phyloP scores from a whole-genome alignment of 2,797 vertebrate genomes.

The Choloepus didactylus region DNA sequence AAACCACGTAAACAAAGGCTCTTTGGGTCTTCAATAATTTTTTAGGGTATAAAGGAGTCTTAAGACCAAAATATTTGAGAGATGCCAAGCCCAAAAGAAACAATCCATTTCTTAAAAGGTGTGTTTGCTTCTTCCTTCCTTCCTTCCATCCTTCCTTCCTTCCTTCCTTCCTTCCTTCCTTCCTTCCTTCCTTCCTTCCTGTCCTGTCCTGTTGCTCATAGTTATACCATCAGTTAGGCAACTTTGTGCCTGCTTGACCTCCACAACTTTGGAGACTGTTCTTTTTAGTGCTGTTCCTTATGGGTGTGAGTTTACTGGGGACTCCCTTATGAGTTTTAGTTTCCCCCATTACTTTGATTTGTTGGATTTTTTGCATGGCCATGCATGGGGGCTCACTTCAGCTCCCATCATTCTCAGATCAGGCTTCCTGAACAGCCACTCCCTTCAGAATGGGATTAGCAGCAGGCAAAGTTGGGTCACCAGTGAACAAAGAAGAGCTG shows the following conservation, averaged over 20 bases:
- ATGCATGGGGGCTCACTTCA: neutral
- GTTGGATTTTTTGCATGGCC: neutral
- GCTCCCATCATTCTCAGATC: neutral
- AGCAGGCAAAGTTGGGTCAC: neutral
- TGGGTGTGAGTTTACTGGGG: neutral
- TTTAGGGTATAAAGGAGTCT: neutral
- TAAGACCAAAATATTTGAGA: conserved; percentile 6
- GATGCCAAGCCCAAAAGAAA: neutral
- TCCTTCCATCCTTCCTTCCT: neutral
- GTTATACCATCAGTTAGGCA: neutral
- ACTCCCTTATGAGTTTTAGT: neutral
- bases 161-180: neutral
- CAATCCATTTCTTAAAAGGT: neutral
- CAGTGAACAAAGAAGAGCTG: neutral
- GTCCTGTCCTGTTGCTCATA: neutral
- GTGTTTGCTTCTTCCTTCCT: neutral
- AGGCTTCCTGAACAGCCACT: neutral
- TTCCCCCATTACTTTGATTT: neutral
- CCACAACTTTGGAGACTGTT: neutral
- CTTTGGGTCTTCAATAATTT: neutral
- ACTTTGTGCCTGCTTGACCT: neutral
- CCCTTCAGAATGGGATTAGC: neutral
- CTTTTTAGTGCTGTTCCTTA: conserved; percentile 20
- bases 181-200: neutral
- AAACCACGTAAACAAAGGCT: conserved; percentile 2